Percentiles rank a stretch among this genome's conserved stretches.
phyloP scores from a whole-genome alignment of 2,888 invertebrate genomes.

The Dorcus parallelipipedus region DNA sequence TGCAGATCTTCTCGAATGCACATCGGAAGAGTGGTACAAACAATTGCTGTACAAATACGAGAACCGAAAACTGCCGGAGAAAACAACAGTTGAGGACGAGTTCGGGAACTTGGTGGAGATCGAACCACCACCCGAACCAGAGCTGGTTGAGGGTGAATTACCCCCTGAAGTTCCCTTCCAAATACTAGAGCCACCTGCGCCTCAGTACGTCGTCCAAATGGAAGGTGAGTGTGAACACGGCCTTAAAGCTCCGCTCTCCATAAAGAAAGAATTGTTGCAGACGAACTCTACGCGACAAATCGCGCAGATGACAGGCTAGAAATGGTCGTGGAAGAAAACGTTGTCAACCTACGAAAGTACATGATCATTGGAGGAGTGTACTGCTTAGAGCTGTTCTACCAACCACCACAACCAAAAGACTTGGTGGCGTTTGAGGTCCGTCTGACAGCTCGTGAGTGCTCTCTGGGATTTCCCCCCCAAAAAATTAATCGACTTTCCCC shows the following conservation, averaged over 20 bases:
- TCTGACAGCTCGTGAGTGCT: conserved; percentile 56
- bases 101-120: conserved; percentile 25
- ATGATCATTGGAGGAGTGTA: conserved; percentile 74
- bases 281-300: conserved; percentile 47
- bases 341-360: conserved; percentile 73
- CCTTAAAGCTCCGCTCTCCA: no score
- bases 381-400: conserved; percentile 67
- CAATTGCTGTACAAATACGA: conserved; percentile 41
- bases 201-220: conserved; percentile 25
- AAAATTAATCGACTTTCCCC: conserved; percentile 11
- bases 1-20: conserved; percentile 32
- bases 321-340: conserved; percentile 51
- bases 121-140: conserved; percentile 22
- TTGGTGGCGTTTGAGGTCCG: conserved; percentile 50
- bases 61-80: conserved; percentile 18
- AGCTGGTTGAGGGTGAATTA: conserved; percentile 29
- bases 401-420: conserved; percentile 73
- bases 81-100: conserved; percentile 14
- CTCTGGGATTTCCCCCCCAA: no score
- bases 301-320: conserved; percentile 42
- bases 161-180: conserved; percentile 41
- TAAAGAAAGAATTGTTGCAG: conserved; percentile 41
- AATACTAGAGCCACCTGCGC: conserved; percentile 38
- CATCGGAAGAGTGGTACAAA: conserved; percentile 37
- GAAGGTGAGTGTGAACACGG: conserved; percentile 21